A percentile compares a stretch with the other conserved stretches of the same genome.
These are phyloP conservation scores for Drosophila burlai DNA, from an alignment of 1,140 invertebrate genomes.

Conservation along the genomic window DNA sequence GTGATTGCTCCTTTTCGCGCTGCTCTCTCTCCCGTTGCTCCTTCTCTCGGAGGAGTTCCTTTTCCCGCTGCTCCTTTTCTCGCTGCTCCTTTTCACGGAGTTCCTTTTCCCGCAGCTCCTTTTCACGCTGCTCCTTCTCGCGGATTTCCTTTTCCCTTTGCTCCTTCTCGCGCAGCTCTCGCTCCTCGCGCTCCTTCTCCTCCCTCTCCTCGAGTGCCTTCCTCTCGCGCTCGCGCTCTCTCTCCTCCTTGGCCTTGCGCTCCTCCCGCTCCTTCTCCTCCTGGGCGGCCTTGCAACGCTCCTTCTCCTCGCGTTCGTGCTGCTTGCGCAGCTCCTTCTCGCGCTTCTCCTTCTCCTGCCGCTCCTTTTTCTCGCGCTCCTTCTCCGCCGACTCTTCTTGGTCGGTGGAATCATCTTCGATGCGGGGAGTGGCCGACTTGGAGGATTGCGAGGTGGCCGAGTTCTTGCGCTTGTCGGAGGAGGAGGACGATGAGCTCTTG, in stretches of 20 bases:
- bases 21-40: constrained; percentile 50
- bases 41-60: constrained; percentile 40
- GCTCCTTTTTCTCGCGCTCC: constrained; percentile 54
- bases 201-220: constrained; percentile 84
- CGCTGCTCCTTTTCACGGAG: constrained; percentile 69
- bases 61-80: constrained; percentile 13
- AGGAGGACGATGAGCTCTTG: constrained; percentile 41
- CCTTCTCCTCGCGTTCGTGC: constrained; percentile 72
- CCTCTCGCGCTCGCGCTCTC: constrained; percentile 82
- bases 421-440: constrained; percentile 66
- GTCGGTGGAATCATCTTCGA: constrained; percentile 72
- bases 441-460: constrained; percentile 64
- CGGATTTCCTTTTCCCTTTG: constrained; percentile 61
- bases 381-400: constrained; percentile 61
- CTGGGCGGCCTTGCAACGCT: constrained; percentile 46
- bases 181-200: constrained; percentile 74
- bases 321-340: constrained; percentile 68
- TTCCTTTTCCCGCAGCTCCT: constrained; percentile 84
- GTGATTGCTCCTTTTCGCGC: constrained; percentile 41
- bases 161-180: constrained; percentile 84
- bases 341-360: constrained; percentile 64
- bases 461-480: constrained; percentile 72
- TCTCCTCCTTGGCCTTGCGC: constrained; percentile 74
- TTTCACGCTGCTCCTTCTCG: constrained; percentile 82
- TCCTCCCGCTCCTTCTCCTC: constrained; percentile 77